Evolutionary conservation across 2,888 invertebrate genomes (phyloP).

Genomic region (Megalurothrips usitatus): DNA sequence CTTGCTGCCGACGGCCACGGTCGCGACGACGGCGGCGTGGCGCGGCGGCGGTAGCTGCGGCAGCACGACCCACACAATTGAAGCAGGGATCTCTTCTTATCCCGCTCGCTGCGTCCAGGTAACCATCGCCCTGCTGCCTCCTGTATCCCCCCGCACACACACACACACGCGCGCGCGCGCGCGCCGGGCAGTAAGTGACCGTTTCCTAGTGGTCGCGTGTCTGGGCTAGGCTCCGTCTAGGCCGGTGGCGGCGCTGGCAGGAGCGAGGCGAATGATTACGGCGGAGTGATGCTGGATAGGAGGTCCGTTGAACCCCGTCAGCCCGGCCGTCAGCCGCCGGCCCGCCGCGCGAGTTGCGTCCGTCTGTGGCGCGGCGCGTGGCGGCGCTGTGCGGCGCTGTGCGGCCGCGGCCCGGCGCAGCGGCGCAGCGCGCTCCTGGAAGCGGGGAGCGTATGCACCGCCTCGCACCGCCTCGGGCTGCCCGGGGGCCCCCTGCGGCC

Average conservation of each 20-base stretch:
- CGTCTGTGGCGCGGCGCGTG: not conserved
- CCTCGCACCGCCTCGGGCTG: not conserved
- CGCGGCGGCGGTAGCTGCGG: too few species aligned
- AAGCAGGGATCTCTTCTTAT: too few species aligned
- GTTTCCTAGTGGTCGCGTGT: slow-evolving; percentile 20
- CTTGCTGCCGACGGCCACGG: not conserved
- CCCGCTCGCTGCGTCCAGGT: too few species aligned
- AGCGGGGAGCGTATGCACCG: not conserved
- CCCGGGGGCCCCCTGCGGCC: not conserved
- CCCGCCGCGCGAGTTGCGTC: too few species aligned
- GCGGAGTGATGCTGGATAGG: not conserved
- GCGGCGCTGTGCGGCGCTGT: too few species aligned
- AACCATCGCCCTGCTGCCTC: too few species aligned
- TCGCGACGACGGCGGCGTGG: too few species aligned
- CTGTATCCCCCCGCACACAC: too few species aligned
- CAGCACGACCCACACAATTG: too few species aligned
- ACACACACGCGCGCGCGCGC: too few species aligned
- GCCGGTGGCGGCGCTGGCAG: not conserved
- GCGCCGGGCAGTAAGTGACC: not conserved
- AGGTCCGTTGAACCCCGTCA: slow-evolving; percentile 10
- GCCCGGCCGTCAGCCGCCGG: not conserved
- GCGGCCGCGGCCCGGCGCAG: too few species aligned
- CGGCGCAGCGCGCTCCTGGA: too few species aligned
- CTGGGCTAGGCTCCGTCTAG: not conserved
- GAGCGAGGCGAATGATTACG: not conserved